phyloP scores from a whole-genome alignment of 2,797 vertebrate genomes.

The Microctenopoma lineatum region DNA sequence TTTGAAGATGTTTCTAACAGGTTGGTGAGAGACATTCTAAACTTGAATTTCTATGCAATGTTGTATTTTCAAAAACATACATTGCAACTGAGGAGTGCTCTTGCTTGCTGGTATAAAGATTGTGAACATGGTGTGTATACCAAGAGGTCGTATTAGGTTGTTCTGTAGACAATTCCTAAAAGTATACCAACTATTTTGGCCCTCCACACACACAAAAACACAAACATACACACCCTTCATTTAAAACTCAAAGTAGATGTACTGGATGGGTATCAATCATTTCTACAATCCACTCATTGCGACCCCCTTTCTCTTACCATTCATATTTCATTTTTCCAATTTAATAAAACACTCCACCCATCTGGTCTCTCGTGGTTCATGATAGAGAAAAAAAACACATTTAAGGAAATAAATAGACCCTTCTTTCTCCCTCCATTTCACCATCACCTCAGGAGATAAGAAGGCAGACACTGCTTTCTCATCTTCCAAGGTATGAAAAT shows the following conservation, averaged over 20 bases:
- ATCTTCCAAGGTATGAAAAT: slow-evolving; percentile 68
- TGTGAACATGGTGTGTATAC: too few relatives aligned
- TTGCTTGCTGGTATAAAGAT: too few relatives aligned
- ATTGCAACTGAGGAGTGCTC: too few relatives aligned
- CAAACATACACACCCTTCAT: slow-evolving; percentile 6
- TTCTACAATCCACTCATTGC: slow-evolving; percentile 46
- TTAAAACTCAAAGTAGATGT: slow-evolving; percentile 29
- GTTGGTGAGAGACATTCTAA: too few relatives aligned
- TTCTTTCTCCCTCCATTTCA: slow-evolving; percentile 69
- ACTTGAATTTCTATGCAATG: too few relatives aligned
- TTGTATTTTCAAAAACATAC: too few relatives aligned
- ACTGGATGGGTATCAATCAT: slow-evolving; percentile 35
- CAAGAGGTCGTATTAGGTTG: too few relatives aligned
- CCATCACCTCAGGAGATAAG: slow-evolving; percentile 68
- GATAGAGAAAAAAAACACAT: slow-evolving; percentile 54
- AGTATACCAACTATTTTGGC: not conserved
- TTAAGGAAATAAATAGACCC: slow-evolving; percentile 71
- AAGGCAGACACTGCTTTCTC: slow-evolving; percentile 63
- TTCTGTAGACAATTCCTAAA: not conserved
- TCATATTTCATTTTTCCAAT: slow-evolving; percentile 70
- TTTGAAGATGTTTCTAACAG: too few relatives aligned
- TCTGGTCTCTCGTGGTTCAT: slow-evolving; percentile 50
- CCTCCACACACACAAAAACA: not conserved
- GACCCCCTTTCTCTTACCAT: slow-evolving; percentile 36
- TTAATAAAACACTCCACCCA: slow-evolving; percentile 47